Base-by-base conservation (phyloP, 1,140 invertebrate genomes). In the Solen grandis region DNA sequence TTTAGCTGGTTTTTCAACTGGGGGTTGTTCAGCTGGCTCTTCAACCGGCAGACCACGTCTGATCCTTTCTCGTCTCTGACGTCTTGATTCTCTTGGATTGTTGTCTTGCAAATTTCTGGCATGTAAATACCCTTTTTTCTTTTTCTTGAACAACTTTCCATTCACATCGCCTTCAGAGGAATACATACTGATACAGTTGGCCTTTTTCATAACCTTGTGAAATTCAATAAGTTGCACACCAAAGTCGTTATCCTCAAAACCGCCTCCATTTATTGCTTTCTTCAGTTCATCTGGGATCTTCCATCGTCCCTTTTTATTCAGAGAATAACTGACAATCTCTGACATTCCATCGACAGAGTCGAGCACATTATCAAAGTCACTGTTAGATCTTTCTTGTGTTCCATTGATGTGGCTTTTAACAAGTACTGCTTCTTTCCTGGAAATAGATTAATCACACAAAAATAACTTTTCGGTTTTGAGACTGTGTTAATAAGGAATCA, bases 291-390 rank as follows among this genome's bases (percentile, higher is more conserved):
- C 31, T 1, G 77, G 77, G 1, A 80, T 66, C 3, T 62, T 46
- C 77, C 77, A 80, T 63, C 77, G 31, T n/a, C 41, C 13, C 41
- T 80, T 60, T 31, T 80, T 80, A 50, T 80, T 80, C 38, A 80
- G 54, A 2, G 77, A 80, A 25, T 70, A 80, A 38, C 27, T 59
- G 2, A 80, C 59, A 19, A 46, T 25, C 33, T 80, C 66, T n/a
- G 46, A 10, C 38, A 63, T 63, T 29, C 13, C 5, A 5, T 52
- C 33, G 3, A 41, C 68, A 13, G 16, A 14, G 16, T 29, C 19
- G 8, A 29, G 19, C 3, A 60, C 27, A 25, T 13, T 22, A n/a
- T 60, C 29, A 0, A 5, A 60, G 13, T 29, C n/a, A 22, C 22
- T 5, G 57, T 14, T 46, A 10, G 8, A 8, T 46, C 41, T 22